Base-by-base conservation (phyloP, 1,140 invertebrate species). In the Aphaenogaster rudis region DNA sequence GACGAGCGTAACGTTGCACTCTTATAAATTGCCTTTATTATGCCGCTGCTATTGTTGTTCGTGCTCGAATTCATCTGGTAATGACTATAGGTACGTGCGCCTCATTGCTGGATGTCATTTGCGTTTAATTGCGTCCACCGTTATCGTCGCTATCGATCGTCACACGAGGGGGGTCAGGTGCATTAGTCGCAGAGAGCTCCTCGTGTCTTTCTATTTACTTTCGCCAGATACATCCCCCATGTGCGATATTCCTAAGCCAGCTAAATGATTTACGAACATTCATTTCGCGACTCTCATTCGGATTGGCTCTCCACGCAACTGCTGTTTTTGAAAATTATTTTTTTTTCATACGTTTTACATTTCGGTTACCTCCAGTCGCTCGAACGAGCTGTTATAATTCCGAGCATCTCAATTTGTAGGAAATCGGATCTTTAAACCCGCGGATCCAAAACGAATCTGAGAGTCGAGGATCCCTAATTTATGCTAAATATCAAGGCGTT, bases 81-180 rank as follows among this genome's bases (percentile, higher is more conserved):
- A 90, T 81, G 71, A 90, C 71, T 81, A 64, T 71, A 76, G 66
- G 45, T 69, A 76, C 59, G 59, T 17, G 78, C 13, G 78, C 54
- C 52, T 88, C 79, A 76, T 67, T 72, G 81, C 80, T 79, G 79
- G 64, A 80, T 85, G 86, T 88, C 81, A 57, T 90, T 90, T 50
- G 87, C 90, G 89, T 59, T 90, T 86, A 90, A 90, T 91, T 88
- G 90, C 81, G 82, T 90, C 61, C 86, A 76, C 57, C 54, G 87
- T 45, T 61, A 64, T 81, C 64, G 48, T 54, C 66, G 81, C 36
- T 91, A 91, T 91, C 82, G 90, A 91, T 91, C 89, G 86, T 79
- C 67, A n/a, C 57, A 69, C 57, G 74, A 21, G 57, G 74, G 28
- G 67, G 76, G 86, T 90, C 84, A 89, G 84, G 89, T 89, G 86